Percentiles rank a stretch among this genome's conserved stretches.
Conservation (phyloP, 2,797 vertebrate species). For the Enteromius radiatus region DNA sequence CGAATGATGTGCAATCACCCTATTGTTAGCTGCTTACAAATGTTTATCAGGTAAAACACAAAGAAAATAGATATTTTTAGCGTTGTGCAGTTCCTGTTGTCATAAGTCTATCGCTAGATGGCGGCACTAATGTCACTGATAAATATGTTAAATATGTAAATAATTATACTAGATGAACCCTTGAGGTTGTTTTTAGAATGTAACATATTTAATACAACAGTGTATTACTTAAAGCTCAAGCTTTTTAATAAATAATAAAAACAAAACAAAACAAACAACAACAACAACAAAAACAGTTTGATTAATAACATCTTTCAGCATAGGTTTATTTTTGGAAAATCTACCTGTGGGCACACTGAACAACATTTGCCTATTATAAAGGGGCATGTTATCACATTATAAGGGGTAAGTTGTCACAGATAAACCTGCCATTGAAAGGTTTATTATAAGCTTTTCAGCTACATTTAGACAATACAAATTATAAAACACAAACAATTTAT, state of each 20-base stretch:
- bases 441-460: not conserved
- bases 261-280: no score
- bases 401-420: not conserved
- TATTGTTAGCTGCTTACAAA: not conserved
- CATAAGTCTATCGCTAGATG: constrained; percentile 9
- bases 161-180: not conserved
- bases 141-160: not conserved
- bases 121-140: not conserved
- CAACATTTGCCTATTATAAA: not conserved
- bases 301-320: no score
- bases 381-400: not conserved
- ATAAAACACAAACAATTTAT: not conserved
- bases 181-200: not conserved
- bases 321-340: not conserved
- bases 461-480: not conserved
- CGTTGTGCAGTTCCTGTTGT: not conserved
- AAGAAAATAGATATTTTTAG: not conserved
- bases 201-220: not conserved
- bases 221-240: not conserved
- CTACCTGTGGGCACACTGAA: not conserved
- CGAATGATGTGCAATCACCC: not conserved
- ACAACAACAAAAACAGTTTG: not conserved
- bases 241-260: not conserved
- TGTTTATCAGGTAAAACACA: not conserved
- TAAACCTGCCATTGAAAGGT: not conserved